Evolutionary conservation across 2,113 vertebrate genomes (phyloP), one percentile per base, ranked within the genome.

Genomic region (Amblyopsis rosae): DNA sequence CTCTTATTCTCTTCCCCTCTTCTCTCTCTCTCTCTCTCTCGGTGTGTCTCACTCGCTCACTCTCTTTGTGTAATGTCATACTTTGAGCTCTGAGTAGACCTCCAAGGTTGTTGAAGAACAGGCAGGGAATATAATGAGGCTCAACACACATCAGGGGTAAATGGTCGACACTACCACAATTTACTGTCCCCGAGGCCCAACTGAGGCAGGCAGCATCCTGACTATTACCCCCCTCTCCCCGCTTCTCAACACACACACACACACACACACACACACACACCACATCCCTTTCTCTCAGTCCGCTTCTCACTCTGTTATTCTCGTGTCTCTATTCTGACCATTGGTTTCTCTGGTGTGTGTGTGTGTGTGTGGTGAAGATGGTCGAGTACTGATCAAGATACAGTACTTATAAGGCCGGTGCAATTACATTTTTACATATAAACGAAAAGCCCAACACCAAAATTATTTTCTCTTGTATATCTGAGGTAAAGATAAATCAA

Each of bases 181-280:
- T 81, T 70, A 79, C 80, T 72, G 83, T 91, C 82, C 86, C 83
- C 71, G 81, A 88, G 87, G 83, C 71, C 74, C 72, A 77, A 77
- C 73, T 72, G 69, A 17, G 59, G 67, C 35, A 59, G 35, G 35
- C 26, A 26, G 26, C 26, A 26, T 26, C 26, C 26, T 26, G 26
- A 26, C 26, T 26, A 26, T 26, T 26, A 26, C 26, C 26, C 26
- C 26, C 26, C 2, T 2, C 26, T 26, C 26, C 26, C 26, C 26
- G 2, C 26, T 26, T 26, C 26, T 26, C 26, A 1, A 26, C 26
- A 26, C 26, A 19, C 35, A 41, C 6, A 41, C 35, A 41, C 35
- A 5, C 35, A 5, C 35, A 41, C 35, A 41, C 35, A 7, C 35
- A 41, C 35, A 41, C 35, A 41, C 35, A 41, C 35, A 41, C 35